Evolutionary conservation across 2,888 invertebrate species (phyloP).

Genomic region (Caenorhabditis angaria): DNA sequence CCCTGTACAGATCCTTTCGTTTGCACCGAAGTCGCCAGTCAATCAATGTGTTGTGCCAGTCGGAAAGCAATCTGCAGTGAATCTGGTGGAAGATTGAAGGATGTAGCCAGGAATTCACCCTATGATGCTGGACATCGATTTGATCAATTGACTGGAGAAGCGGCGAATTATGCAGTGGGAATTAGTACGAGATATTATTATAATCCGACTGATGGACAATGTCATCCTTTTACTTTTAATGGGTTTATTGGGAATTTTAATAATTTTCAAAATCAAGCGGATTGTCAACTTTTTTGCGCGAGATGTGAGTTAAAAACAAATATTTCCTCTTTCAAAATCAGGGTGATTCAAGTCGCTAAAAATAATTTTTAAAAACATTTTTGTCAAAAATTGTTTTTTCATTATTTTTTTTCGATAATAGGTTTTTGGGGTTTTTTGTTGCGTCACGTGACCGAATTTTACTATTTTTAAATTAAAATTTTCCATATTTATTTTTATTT

Average conservation of each 20-base stretch:
- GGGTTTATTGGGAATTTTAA: slow-evolving; percentile 62
- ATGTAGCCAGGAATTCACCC: slow-evolving; percentile 36
- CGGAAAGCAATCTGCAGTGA: slow-evolving; percentile 53
- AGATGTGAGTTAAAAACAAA: slow-evolving; percentile 37
- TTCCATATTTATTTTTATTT: no score
- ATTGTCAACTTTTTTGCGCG: slow-evolving; percentile 60
- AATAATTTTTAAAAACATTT: no score
- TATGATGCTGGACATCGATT: slow-evolving; percentile 55
- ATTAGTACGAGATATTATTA: slow-evolving; percentile 57
- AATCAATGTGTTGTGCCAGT: slow-evolving; percentile 57
- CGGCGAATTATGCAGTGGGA: slow-evolving; percentile 52
- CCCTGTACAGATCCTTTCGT: slow-evolving; percentile 56
- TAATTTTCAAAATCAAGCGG: slow-evolving; percentile 58
- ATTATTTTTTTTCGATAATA: no score
- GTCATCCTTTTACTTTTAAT: slow-evolving; percentile 58
- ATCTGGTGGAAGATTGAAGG: slow-evolving; percentile 46
- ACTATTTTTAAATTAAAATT: no score
- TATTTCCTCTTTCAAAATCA: no score
- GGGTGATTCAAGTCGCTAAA: no score
- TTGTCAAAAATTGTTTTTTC: no score
- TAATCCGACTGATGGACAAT: slow-evolving; percentile 57
- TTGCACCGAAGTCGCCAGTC: slow-evolving; percentile 54
- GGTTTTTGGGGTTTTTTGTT: no score
- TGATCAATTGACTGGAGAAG: slow-evolving; percentile 54
- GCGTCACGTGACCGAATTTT: no score